These are phyloP conservation scores for Balearica regulorum DNA, from an alignment of 2,797 vertebrate genomes.

Conservation along the genomic window DNA sequence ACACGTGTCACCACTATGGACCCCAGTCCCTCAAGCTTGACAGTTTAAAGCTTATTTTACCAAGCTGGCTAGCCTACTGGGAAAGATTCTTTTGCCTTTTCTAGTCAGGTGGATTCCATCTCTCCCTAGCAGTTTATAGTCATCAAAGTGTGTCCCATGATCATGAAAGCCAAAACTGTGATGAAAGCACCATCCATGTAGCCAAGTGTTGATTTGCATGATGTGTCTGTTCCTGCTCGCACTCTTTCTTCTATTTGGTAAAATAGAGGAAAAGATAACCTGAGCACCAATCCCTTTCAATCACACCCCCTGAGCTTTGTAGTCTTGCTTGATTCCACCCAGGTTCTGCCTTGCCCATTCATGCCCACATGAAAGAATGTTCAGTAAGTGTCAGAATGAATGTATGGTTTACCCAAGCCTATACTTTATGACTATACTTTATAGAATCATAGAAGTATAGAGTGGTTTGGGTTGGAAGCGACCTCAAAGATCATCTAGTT, in stretches of 20 bases:
- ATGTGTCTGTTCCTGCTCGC: not conserved
- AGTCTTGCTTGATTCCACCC: not conserved
- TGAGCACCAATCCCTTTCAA: not conserved
- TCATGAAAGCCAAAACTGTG: not conserved
- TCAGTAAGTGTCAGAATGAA: not conserved
- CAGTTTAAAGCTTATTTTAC: not conserved
- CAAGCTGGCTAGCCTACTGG: not conserved
- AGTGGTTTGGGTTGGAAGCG: no score
- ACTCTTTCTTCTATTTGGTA: not conserved
- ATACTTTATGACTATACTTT: not conserved
- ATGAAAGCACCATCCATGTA: not conserved
- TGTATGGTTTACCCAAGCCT: not conserved
- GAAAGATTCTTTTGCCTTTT: not conserved
- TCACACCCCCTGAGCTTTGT: not conserved
- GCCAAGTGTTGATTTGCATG: not conserved
- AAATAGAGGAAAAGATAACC: not conserved
- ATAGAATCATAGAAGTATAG: no score
- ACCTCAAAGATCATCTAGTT: no score
- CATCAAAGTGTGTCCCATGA: not conserved
- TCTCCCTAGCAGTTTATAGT: not conserved
- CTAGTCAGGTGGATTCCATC: not conserved
- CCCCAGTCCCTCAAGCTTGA: not conserved
- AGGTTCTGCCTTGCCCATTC: not conserved
- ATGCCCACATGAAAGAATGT: not conserved
- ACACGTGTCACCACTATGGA: not conserved